Evolutionary conservation across 1,140 invertebrate species (phyloP).

Genomic region (Drosophila orena): DNA sequence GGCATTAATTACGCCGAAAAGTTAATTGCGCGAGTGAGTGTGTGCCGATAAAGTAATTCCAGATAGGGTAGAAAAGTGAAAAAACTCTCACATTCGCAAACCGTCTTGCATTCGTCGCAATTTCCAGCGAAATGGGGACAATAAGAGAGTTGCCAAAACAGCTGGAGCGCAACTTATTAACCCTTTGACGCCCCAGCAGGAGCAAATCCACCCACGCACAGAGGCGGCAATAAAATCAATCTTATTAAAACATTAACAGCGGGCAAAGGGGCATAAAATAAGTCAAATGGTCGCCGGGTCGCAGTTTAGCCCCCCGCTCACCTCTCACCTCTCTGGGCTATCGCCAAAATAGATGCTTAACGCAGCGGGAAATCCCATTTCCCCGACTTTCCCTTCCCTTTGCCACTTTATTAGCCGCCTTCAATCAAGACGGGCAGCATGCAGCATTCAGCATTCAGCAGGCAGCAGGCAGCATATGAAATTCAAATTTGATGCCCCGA

Average conservation of each 20-base stretch:
- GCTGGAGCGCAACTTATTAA: conserved; percentile 73
- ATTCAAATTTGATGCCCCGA: conserved; percentile 76
- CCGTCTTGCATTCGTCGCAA: not conserved
- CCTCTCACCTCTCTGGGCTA: not conserved
- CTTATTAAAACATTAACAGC: conserved; percentile 84
- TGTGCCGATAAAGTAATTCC: conserved; percentile 19
- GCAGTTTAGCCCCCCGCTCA: conserved; percentile 13
- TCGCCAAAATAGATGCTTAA: conserved; percentile 62
- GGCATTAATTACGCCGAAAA: conserved; percentile 85
- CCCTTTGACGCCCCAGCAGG: conserved; percentile 60
- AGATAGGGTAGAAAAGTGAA: not conserved
- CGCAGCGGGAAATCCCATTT: conserved; percentile 57
- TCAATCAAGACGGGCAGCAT: conserved; percentile 69
- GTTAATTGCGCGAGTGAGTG: conserved; percentile 76
- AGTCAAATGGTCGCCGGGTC: conserved; percentile 70
- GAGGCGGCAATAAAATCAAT: conserved; percentile 79
- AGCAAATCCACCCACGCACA: conserved; percentile 35
- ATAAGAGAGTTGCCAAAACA: conserved; percentile 73
- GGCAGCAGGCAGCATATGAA: conserved; percentile 67
- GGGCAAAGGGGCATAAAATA: conserved; percentile 75
- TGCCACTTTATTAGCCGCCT: conserved; percentile 76
- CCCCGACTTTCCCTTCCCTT: not conserved
- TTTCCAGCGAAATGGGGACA: not conserved
- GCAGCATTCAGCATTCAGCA: conserved; percentile 17
- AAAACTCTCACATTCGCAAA: conserved; percentile 20